Conservation (phyloP, 2,888 invertebrate species). For the Orchesellides sinensis region DNA sequence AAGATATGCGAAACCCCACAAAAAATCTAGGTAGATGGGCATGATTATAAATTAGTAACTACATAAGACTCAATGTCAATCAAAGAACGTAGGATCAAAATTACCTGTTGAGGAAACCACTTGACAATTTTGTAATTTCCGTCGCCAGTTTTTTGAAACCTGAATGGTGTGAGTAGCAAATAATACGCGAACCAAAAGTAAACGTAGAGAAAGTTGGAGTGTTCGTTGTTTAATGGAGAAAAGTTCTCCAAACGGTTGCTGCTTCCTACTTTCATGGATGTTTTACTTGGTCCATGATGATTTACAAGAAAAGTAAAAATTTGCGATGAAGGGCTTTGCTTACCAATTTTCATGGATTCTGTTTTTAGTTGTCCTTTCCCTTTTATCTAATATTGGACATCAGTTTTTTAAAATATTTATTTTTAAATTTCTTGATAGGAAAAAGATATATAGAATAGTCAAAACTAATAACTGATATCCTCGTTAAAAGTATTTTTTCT, state of each 20-base stretch:
- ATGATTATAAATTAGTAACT: not conserved
- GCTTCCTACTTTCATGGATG: too few relatives aligned
- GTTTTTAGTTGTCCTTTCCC: not conserved
- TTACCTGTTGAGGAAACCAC: conserved; percentile 40
- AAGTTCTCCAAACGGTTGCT: not conserved
- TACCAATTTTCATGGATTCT: not conserved
- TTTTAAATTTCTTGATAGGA: too few relatives aligned
- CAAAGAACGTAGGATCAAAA: too few relatives aligned
- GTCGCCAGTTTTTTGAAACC: conserved; percentile 12
- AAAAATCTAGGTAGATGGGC: conserved; percentile 6
- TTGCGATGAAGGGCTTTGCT: not conserved
- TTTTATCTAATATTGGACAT: too few relatives aligned
- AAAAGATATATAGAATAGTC: too few relatives aligned
- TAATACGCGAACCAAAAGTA: conserved; percentile 49
- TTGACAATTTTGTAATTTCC: conserved; percentile 22
- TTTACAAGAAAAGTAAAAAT: conserved; percentile 1
- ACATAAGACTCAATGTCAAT: not conserved
- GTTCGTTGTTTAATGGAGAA: conserved; percentile 12
- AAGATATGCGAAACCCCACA: conserved; percentile 6
- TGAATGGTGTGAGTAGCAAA: conserved; percentile 26
- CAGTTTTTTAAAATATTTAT: too few relatives aligned
- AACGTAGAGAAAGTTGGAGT: conserved; percentile 48
- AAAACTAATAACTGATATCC: too few relatives aligned
- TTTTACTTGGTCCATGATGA: too few relatives aligned
- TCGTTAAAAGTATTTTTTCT: too few relatives aligned